Conservation (phyloP, 2,888 invertebrate genomes). For the Mythimna albipuncta region DNA sequence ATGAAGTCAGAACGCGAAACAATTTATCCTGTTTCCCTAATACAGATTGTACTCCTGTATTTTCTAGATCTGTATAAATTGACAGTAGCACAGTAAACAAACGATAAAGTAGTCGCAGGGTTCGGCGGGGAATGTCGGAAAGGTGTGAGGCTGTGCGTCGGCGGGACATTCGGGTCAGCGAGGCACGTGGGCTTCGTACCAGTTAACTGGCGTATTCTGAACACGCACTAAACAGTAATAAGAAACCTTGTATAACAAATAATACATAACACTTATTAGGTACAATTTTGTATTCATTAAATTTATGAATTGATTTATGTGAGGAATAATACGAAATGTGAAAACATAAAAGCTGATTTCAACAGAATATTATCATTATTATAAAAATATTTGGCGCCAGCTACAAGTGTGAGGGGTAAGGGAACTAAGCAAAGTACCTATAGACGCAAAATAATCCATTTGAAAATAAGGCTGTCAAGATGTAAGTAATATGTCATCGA, state of each 20-base stretch:
- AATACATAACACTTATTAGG: background rate
- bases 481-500: too few relatives aligned
- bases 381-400: background rate
- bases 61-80: constrained; percentile 10
- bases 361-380: background rate
- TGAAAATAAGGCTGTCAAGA: background rate
- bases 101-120: constrained; percentile 35
- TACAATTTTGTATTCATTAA: background rate
- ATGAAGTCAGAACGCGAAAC: background rate
- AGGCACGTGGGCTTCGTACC: constrained; percentile 73
- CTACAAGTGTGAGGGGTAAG: background rate
- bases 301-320: background rate
- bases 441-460: background rate
- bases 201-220: constrained; percentile 59
- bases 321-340: too few relatives aligned
- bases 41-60: background rate
- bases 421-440: background rate
- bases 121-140: constrained; percentile 64
- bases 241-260: background rate
- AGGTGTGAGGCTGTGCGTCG: constrained; percentile 73
- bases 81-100: constrained; percentile 44
- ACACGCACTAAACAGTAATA: background rate
- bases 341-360: background rate
- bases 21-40: background rate
- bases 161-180: constrained; percentile 79